phyloP scores from a whole-genome alignment of 2,888 invertebrate genomes.

The Allacma fusca region DNA sequence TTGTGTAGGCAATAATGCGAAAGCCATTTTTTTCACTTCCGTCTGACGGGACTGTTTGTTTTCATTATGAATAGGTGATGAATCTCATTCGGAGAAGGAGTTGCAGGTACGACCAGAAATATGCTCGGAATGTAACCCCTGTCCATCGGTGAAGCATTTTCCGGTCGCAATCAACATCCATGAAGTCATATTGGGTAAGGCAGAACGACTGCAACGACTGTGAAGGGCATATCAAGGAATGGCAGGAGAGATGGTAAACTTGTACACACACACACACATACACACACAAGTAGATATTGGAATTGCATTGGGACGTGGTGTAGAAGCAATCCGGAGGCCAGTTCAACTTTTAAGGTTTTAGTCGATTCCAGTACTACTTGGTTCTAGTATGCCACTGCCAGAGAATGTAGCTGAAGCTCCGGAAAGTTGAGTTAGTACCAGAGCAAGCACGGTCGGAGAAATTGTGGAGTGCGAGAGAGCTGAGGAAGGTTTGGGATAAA shows the following conservation, averaged over 20 bases:
- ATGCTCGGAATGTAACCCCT: background rate
- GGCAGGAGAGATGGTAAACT: background rate
- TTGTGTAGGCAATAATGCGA: background rate
- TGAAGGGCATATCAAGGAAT: background rate
- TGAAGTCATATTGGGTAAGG: background rate
- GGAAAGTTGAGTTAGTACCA: background rate
- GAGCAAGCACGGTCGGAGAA: background rate
- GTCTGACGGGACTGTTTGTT: background rate
- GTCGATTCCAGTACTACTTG: too few species aligned
- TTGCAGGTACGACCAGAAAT: background rate
- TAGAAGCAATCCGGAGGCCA: too few species aligned
- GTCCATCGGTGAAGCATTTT: background rate
- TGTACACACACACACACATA: too few species aligned
- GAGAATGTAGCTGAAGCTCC: background rate
- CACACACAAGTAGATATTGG: too few species aligned
- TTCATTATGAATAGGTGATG: constrained; percentile 8
- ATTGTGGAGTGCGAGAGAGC: background rate
- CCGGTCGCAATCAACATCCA: background rate
- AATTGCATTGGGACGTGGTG: too few species aligned
- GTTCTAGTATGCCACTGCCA: too few species aligned
- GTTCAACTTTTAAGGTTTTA: too few species aligned
- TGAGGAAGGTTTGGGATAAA: constrained; percentile 10
- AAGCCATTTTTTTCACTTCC: background rate
- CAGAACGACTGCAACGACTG: constrained; percentile 9
- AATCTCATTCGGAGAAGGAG: background rate